Base-by-base conservation (phyloP, 2,113 vertebrate species). In the Copsychus sechellarum region DNA sequence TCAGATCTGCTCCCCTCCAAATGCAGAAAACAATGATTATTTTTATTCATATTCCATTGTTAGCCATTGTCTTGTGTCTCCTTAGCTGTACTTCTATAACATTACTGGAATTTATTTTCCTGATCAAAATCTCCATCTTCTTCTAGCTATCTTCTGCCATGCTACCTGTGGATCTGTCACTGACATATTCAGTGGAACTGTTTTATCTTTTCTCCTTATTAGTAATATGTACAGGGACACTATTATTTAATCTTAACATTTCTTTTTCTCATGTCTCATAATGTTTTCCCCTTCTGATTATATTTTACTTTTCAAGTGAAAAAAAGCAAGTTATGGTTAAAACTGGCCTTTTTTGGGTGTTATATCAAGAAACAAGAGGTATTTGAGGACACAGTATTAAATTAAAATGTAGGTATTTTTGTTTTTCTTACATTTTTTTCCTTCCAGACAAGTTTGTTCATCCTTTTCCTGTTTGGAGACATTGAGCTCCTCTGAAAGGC, bases 391-490 rank as follows among this genome's bases (percentile, higher is more conserved):
- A 92, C 33, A 18, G 18, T 62, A 33, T 50, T 42, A 58, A 87
- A 87, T 50, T 56, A 25, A 61, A 90, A 43, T 53, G 38, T 45
- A 57, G 5, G 6, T 74, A 51, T 71, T 90, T 20, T 70, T 94
- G 62, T 77, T 94, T 94, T 94, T 93, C 62, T 83, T 90, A 66
- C 47, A 47, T 21, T 11, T 88, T 93, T 96, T 96, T 90, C 76
- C 67, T 93, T 50, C 29, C 90, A 92, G 71, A 88, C 18, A 31
- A 62, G 78, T 81, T 94, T 93, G 2, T 54, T 88, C 54, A 70
- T 83, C 33, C 23, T 88, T 95, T 97, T 94, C 88, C 95, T 95
- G 82, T 96, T 86, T 92, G 64, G 72, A 78, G 62, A 82, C 58
- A 38, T 38, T 47, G 13, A 90, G 17, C 13, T 93, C 24, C 47